phyloP scores from a whole-genome alignment of 2,113 vertebrate genomes.

The Columba janthina region DNA sequence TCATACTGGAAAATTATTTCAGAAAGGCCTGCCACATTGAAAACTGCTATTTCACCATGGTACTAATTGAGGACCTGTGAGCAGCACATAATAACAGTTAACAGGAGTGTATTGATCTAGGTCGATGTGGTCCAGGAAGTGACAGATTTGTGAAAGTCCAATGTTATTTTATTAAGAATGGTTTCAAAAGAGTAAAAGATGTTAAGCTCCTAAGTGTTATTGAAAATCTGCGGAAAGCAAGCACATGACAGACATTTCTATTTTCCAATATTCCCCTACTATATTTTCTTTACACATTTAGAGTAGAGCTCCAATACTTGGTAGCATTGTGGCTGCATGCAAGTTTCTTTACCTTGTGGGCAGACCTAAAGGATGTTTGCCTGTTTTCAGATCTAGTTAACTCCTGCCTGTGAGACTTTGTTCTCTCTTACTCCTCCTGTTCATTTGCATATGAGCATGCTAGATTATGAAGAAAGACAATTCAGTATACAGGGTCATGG shows the following conservation, averaged over 20 bases:
- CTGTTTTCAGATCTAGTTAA: background rate
- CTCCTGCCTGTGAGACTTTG: background rate
- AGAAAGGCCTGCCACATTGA: background rate
- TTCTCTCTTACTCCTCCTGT: background rate
- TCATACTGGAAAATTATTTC: conserved; percentile 44
- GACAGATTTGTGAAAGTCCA: conserved; percentile 38
- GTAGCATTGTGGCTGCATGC: background rate
- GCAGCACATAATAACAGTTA: conserved; percentile 21
- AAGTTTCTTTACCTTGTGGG: background rate
- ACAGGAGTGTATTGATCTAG: conserved; percentile 28
- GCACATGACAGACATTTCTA: background rate
- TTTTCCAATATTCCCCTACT: background rate
- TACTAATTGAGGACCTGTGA: conserved; percentile 11
- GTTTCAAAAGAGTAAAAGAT: conserved; percentile 35
- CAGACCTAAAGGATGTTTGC: background rate
- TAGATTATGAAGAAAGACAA: background rate
- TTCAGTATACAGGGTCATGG: background rate
- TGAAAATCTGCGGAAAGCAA: conserved; percentile 27
- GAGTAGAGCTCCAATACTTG: background rate
- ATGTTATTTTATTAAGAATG: conserved; percentile 24
- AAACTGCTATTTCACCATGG: conserved; percentile 34
- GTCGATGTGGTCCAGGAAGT: background rate
- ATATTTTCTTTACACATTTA: background rate
- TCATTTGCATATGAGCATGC: background rate
- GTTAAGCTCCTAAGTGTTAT: conserved; percentile 5